Percentiles rank a stretch among this genome's conserved stretches.
Evolutionary conservation across 1,140 invertebrate genomes (phyloP).

Genomic region (Eurosta solidaginis): DNA sequence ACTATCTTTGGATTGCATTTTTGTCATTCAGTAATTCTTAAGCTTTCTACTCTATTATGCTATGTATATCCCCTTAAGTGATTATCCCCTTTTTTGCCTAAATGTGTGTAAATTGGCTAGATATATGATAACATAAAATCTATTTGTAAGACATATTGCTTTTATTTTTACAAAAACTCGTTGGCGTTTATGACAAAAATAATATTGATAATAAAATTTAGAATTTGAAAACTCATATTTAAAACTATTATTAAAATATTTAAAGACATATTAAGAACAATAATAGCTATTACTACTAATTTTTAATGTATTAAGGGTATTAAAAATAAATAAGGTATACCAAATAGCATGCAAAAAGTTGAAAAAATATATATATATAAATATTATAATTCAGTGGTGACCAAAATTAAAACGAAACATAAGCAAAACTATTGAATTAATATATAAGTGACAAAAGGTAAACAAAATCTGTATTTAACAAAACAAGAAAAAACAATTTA

Average conservation of each 20-base stretch:
- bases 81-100: too few relatives aligned
- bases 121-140: neutral
- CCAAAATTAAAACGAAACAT: slow-evolving; percentile 4
- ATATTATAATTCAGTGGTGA: slow-evolving; percentile 14
- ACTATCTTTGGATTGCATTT: neutral
- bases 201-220: neutral
- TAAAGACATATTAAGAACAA: slow-evolving; percentile 58
- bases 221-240: slow-evolving; percentile 6
- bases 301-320: slow-evolving; percentile 43
- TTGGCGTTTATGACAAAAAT: neutral
- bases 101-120: too few relatives aligned
- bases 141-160: neutral
- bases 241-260: slow-evolving; percentile 30
- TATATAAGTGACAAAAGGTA: slow-evolving; percentile 15
- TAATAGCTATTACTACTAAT: slow-evolving; percentile 60
- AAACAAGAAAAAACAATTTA: neutral
- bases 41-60: neutral
- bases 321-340: neutral
- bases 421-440: slow-evolving; percentile 5
- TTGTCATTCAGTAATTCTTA: too few relatives aligned
- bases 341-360: neutral
- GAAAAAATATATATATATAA: slow-evolving; percentile 39
- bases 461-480: neutral
- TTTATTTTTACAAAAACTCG: neutral
- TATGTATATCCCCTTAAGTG: neutral